phyloP scores from a whole-genome alignment of 64 coral and sea anemone species.

The Platygyra sinensis region DNA sequence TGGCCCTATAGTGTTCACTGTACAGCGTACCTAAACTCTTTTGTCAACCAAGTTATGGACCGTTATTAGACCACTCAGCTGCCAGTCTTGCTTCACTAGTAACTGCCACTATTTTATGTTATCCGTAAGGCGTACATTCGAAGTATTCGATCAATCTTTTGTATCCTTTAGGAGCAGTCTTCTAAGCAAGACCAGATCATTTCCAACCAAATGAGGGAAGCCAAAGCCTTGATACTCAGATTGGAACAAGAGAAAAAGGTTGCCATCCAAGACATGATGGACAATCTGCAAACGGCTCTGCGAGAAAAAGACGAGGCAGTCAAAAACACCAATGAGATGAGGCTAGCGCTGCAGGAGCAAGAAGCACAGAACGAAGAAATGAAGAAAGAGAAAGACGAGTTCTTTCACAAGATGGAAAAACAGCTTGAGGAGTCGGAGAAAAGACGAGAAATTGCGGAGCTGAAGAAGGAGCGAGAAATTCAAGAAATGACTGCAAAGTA shows the following conservation, averaged over 20 bases:
- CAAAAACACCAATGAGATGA: constrained; percentile 48
- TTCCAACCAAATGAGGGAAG: constrained; percentile 81
- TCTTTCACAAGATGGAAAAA: constrained; percentile 98
- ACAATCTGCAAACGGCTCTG: constrained; percentile 77
- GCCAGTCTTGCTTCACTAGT: too few species aligned
- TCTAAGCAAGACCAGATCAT: constrained; percentile 48
- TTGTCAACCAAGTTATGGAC: too few species aligned
- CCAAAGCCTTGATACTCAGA: constrained; percentile 81
- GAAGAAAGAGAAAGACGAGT: constrained; percentile 92
- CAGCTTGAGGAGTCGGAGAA: constrained; percentile 93
- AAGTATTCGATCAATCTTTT: neutral
- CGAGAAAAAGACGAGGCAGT: constrained; percentile 82
- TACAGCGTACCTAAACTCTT: too few species aligned
- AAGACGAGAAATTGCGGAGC: constrained; percentile 68
- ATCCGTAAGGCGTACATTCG: too few species aligned
- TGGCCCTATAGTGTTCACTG: too few species aligned
- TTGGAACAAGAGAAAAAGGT: constrained; percentile 93
- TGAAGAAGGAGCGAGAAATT: constrained; percentile 89
- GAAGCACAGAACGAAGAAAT: constrained; percentile 76
- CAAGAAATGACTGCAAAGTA: constrained; percentile 79
- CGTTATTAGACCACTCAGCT: too few species aligned
- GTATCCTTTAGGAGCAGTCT: constrained; percentile 55
- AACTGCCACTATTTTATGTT: too few species aligned
- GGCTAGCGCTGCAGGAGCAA: constrained; percentile 57
- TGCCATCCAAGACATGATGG: constrained; percentile 98